These are phyloP conservation scores for Calyptomena viridis DNA, from an alignment of 2,113 vertebrate species.

Conservation along the genomic window DNA sequence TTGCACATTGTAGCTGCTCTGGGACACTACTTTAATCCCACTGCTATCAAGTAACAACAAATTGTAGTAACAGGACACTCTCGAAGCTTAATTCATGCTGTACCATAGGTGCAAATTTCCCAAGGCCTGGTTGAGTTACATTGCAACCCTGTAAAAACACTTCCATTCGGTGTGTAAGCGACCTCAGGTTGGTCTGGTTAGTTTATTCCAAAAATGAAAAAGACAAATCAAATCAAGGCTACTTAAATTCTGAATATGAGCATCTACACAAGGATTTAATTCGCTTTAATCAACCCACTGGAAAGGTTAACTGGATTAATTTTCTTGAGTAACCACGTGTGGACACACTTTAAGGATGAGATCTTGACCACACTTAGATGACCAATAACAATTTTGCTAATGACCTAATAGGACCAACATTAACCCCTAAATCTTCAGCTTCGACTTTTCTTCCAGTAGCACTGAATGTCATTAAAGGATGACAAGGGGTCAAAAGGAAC, in stretches of 20 bases:
- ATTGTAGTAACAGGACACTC: not conserved
- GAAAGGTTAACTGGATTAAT: slow-evolving; percentile 34
- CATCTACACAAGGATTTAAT: not conserved
- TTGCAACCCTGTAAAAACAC: not conserved
- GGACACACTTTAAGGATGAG: not conserved
- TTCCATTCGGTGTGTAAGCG: not conserved
- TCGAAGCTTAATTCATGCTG: not conserved
- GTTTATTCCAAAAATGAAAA: not conserved
- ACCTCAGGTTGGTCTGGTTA: not conserved
- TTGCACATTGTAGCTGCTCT: not conserved
- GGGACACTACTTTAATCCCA: not conserved
- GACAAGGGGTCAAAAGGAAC: not conserved
- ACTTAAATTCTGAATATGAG: not conserved
- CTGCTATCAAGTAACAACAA: slow-evolving; percentile 5
- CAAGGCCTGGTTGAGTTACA: not conserved
- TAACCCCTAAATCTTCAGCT: not conserved
- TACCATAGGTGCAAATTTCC: not conserved
- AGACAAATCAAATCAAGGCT: not conserved
- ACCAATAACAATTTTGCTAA: not conserved
- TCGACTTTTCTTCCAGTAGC: not conserved
- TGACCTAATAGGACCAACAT: not conserved
- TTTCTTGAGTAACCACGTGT: not conserved
- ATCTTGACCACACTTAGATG: not conserved
- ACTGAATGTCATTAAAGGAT: not conserved
- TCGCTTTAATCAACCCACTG: slow-evolving; percentile 5